A percentile compares a stretch with the other conserved stretches of the same genome.
Evolutionary conservation across 2,113 vertebrate genomes (phyloP).

Genomic region (Oncorhynchus mykiss): DNA sequence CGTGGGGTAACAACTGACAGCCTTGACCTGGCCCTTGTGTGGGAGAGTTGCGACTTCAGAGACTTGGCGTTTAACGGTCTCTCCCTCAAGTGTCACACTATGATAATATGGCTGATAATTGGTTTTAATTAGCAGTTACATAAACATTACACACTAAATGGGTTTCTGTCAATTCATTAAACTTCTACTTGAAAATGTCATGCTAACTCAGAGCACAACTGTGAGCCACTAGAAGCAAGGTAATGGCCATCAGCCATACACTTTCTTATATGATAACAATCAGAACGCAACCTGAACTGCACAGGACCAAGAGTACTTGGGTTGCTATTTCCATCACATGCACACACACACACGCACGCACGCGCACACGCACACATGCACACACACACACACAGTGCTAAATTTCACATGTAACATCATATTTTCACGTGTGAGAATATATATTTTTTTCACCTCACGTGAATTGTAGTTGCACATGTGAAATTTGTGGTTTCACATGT

Average conservation of each 20-base stretch:
- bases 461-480: too few relatives aligned
- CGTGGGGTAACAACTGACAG: neutral
- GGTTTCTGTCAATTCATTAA: conserved; percentile 6
- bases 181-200: neutral
- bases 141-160: conserved; percentile 21
- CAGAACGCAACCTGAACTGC: conserved; percentile 20
- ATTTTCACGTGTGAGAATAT: too few relatives aligned
- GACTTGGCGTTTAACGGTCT: neutral
- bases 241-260: neutral
- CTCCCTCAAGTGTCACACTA: conserved; percentile 35
- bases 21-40: neutral
- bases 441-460: too few relatives aligned
- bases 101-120: conserved; percentile 46
- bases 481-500: too few relatives aligned
- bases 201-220: neutral
- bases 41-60: neutral
- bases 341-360: neutral
- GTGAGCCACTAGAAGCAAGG: neutral
- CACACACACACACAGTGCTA: neutral
- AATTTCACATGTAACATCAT: too few relatives aligned
- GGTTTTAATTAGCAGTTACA: conserved; percentile 54
- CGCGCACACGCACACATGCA: neutral
- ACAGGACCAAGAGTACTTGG: conserved; percentile 13
- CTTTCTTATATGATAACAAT: conserved; percentile 7
- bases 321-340: neutral